phyloP scores from a whole-genome alignment of 2,888 invertebrate genomes.

The Nymphalis polychloros region DNA sequence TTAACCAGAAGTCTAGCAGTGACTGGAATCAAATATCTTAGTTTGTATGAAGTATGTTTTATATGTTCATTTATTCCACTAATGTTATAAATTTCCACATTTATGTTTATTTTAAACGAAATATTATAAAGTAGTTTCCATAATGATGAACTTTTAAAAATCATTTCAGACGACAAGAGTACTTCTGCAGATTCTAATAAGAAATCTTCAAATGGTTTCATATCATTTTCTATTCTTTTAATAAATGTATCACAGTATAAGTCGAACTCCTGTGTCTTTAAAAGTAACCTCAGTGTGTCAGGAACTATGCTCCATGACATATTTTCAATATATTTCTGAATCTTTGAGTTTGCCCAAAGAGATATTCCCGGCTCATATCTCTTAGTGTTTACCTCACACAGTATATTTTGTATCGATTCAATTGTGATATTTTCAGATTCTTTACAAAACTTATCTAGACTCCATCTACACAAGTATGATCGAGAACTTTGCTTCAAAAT shows the following conservation, averaged over 20 bases:
- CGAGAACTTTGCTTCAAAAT: constrained; percentile 44
- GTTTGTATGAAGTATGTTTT: constrained; percentile 49
- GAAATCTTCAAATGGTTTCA: constrained; percentile 41
- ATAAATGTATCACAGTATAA: constrained; percentile 52
- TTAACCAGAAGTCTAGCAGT: constrained; percentile 49
- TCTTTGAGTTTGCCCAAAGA: constrained; percentile 56
- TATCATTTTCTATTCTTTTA: constrained; percentile 49
- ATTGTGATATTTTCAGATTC: constrained; percentile 35
- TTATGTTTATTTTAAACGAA: constrained; percentile 48
- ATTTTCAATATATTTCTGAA: constrained; percentile 50
- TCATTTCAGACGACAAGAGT: constrained; percentile 51
- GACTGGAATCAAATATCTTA: constrained; percentile 64
- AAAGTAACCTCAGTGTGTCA: constrained; percentile 48
- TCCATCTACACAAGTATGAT: constrained; percentile 59
- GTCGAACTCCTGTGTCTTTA: constrained; percentile 55
- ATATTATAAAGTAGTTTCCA: constrained; percentile 66
- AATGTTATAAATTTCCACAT: constrained; percentile 39
- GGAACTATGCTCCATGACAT: constrained; percentile 52
- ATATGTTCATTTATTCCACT: constrained; percentile 42
- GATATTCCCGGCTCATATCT: constrained; percentile 53
- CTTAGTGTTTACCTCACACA: constrained; percentile 48
- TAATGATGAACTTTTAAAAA: constrained; percentile 48
- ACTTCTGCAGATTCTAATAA: constrained; percentile 47
- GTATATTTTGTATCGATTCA: constrained; percentile 44
- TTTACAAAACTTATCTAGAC: constrained; percentile 51